phyloP scores from a whole-genome alignment of 2,113 vertebrate species.

The Otocyon megalotis region DNA sequence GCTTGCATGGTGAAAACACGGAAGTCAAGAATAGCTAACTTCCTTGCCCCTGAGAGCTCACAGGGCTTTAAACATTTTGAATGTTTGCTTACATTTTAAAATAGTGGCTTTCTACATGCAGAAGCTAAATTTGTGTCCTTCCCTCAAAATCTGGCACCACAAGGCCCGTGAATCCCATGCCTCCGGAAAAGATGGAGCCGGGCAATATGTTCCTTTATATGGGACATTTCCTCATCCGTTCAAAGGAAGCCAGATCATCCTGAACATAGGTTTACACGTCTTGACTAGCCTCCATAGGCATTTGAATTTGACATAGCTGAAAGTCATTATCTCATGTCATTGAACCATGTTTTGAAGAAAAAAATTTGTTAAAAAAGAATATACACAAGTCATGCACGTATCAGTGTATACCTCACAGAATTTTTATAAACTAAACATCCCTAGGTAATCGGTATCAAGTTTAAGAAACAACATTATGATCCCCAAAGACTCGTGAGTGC shows the following conservation, averaged over 20 bases:
- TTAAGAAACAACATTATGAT: neutral
- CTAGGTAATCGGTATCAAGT: neutral
- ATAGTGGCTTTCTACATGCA: neutral
- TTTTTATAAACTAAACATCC: neutral
- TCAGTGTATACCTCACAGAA: neutral
- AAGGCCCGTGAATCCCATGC: neutral
- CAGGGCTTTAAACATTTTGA: neutral
- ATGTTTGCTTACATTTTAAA: neutral
- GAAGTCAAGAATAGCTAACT: neutral
- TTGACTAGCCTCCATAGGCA: neutral
- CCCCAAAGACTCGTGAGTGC: neutral
- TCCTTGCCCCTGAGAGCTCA: neutral
- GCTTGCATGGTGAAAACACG: neutral
- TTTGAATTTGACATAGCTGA: neutral
- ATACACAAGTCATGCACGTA: neutral
- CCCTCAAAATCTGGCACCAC: neutral
- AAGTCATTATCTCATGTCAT: neutral
- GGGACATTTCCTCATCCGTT: neutral
- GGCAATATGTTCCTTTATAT: neutral
- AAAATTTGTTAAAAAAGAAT: neutral
- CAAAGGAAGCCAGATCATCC: neutral
- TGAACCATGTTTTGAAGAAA: neutral
- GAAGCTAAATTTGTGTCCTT: neutral
- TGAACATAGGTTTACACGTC: neutral
- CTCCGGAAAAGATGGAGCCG: neutral